These are phyloP conservation scores for Plotosus lineatus DNA, from an alignment of 2,113 vertebrate species.

Conservation along the genomic window DNA sequence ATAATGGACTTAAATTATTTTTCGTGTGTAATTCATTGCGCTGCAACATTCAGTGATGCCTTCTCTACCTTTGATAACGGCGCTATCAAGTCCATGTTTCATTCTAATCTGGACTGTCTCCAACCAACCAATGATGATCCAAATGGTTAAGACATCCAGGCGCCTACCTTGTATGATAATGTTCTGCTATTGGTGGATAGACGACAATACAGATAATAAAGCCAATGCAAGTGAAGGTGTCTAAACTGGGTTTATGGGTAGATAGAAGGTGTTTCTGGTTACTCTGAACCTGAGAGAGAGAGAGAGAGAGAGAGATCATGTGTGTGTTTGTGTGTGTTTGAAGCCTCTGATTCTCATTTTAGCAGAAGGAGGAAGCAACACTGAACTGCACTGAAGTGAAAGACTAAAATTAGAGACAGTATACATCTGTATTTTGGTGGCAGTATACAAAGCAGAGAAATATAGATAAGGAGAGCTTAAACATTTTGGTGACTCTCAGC, in stretches of 20 bases:
- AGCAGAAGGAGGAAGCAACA: constrained; percentile 6
- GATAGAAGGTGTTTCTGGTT: not conserved
- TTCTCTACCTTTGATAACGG: no score
- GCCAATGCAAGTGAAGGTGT: not conserved
- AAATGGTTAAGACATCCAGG: not conserved
- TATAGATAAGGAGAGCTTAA: not conserved
- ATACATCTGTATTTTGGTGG: not conserved
- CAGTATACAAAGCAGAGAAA: not conserved
- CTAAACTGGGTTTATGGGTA: not conserved
- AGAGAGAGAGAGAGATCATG: not conserved
- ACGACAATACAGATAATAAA: not conserved
- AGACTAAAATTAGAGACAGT: constrained; percentile 20
- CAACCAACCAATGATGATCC: not conserved
- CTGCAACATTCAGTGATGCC: no score
- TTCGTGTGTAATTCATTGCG: no score
- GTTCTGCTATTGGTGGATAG: not conserved
- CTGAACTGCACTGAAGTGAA: constrained; percentile 21
- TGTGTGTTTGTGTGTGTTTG: not conserved
- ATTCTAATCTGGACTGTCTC: not conserved
- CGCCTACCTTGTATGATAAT: not conserved
- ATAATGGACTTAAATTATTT: no score
- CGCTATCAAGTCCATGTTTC: no score
- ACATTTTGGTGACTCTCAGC: not conserved
- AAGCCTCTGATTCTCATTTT: not conserved
- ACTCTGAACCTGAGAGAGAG: not conserved